Conservation (phyloP, 2,797 vertebrate species). For the Myripristis murdjan region DNA sequence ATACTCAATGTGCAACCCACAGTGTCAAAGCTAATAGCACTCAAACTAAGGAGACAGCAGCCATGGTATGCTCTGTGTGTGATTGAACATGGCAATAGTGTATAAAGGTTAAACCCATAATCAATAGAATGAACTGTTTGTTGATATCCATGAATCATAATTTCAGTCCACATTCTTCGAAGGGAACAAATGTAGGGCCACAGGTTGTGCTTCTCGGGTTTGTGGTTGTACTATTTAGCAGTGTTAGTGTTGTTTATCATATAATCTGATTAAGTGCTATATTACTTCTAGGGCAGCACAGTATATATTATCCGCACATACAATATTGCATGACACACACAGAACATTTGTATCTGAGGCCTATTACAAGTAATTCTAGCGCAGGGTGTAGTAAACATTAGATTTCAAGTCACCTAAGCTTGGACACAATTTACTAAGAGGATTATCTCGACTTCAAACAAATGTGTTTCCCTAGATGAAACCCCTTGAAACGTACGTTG, state of each 20-base stretch:
- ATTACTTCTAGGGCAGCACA: constrained; percentile 5
- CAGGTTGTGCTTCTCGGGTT: no score
- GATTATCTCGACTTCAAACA: constrained; percentile 45
- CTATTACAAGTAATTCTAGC: constrained; percentile 19
- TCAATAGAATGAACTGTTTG: constrained; percentile 9
- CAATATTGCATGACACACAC: constrained; percentile 37
- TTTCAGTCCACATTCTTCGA: background rate
- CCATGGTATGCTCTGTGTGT: constrained; percentile 12
- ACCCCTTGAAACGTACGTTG: constrained; percentile 25
- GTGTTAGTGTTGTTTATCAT: no score
- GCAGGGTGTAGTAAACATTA: constrained; percentile 34
- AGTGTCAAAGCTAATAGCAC: constrained; percentile 61
- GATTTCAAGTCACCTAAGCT: constrained; percentile 38
- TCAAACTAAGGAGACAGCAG: constrained; percentile 27
- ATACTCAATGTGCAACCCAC: constrained; percentile 29
- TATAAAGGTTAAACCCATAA: constrained; percentile 16
- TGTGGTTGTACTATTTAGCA: background rate
- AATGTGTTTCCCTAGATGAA: constrained; percentile 23
- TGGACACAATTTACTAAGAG: constrained; percentile 48
- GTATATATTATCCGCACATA: constrained; percentile 6
- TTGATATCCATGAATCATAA: constrained; percentile 19
- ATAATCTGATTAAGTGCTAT: background rate
- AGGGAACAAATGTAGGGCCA: background rate
- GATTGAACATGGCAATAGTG: constrained; percentile 4
- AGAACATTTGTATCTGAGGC: background rate